Base-by-base conservation (phyloP, 1,140 invertebrate genomes). In the Lordiphosa collinella region DNA sequence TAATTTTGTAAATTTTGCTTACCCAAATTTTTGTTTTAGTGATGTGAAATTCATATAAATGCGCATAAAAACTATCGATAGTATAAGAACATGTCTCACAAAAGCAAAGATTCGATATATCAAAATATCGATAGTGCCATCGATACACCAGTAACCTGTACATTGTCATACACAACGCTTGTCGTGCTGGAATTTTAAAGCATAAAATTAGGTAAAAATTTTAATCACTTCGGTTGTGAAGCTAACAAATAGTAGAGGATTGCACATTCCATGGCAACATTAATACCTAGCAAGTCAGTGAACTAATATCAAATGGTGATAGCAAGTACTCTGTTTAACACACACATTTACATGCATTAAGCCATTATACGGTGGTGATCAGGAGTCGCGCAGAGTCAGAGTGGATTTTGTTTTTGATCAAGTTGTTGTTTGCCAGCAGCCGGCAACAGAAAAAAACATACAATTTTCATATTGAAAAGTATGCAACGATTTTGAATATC, bases 381-480 rank as follows among this genome's bases (percentile, higher is more conserved):
- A 25, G 12, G 11, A 43, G 25, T 18, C 25, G 41, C 40, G 6
- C 3, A 8, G 16, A 10, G 7, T 44, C 10, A 4, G 8, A 29
- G 25, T 29, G 25, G 7, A 2, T 10, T 38, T 38, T 29, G 22
- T 3, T 12, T 44, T 44, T 11, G 7, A 8, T 6, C 13, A 29
- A 49, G 22, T 14, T 47, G 6, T 16, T 9, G 18, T 41, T 37
- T 6, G 2, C 13, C 50, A 58, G 50, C 50, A 58, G 50, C 54
- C 67, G 67, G 70, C 59, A 61, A 73, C 58, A 65, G 7, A 69
- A 54, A 65, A 49, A 59, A 18, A 44, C 29, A 44, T 22, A 44
- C 9, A 29, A 44, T 25, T 59, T 61, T 4, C 70, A 75, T 75
- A 71, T 82, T 75, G 43, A 80, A 80, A 80, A 80, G 75, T 80